Percentiles rank a stretch among this genome's conserved stretches.
Conservation (phyloP, 2,113 vertebrate genomes). For the Craseonycteris thonglongyai region DNA sequence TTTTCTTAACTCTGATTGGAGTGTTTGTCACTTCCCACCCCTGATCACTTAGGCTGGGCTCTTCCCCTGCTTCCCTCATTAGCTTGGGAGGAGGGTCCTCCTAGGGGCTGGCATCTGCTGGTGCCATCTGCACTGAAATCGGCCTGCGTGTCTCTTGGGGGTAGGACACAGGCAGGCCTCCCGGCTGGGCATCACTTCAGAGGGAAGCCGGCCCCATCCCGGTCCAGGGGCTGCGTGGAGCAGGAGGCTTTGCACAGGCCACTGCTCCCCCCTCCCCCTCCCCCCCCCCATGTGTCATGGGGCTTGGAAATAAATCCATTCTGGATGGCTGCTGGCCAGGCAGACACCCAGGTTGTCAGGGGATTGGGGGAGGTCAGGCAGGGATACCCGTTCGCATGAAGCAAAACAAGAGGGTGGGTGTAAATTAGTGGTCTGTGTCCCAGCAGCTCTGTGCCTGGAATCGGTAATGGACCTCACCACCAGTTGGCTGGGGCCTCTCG, state of each 20-base stretch:
- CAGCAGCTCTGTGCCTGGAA: slow-evolving; percentile 55
- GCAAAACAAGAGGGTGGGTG: not conserved
- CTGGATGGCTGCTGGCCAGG: slow-evolving; percentile 58
- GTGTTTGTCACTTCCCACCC: not conserved
- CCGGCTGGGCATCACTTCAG: slow-evolving; percentile 74
- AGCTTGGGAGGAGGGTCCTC: slow-evolving; percentile 18
- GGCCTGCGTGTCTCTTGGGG: slow-evolving; percentile 54
- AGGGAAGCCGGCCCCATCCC: slow-evolving; percentile 42
- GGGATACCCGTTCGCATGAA: slow-evolving; percentile 50
- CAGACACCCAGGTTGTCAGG: slow-evolving; percentile 62
- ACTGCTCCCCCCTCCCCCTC: not conserved
- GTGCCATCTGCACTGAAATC: slow-evolving; percentile 72
- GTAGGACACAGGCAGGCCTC: slow-evolving; percentile 42
- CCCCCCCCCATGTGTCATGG: slow-evolving; percentile 1
- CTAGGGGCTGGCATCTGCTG: slow-evolving; percentile 60
- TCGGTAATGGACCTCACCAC: not conserved
- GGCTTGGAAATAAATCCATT: slow-evolving; percentile 42
- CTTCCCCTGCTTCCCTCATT: not conserved
- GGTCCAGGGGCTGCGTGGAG: slow-evolving; percentile 24
- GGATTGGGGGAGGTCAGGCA: slow-evolving; percentile 56
- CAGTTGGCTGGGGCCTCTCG: not conserved
- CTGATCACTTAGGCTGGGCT: not conserved
- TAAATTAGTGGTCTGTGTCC: slow-evolving; percentile 41
- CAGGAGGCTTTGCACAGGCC: slow-evolving; percentile 16
- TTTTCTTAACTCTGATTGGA: not conserved